Evolutionary conservation across 2,113 vertebrate species (phyloP).

Genomic region (Eudyptes chrysolophus): DNA sequence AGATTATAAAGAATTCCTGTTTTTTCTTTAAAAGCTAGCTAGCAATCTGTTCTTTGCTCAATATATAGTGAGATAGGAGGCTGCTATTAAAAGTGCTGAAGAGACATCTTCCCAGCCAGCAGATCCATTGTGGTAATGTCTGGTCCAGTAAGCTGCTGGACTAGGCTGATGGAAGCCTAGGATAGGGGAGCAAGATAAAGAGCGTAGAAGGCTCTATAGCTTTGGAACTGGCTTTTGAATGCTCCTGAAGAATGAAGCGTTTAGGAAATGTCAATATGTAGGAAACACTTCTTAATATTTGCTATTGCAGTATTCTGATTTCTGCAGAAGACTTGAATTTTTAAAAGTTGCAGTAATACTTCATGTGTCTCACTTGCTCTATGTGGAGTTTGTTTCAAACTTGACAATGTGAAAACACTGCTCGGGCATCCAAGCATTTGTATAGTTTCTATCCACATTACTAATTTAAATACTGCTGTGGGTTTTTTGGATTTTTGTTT

Average conservation of each 20-base stretch:
- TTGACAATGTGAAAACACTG: background rate
- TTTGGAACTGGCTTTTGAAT: background rate
- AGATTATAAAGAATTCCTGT: background rate
- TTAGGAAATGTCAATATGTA: background rate
- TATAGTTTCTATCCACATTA: accelerated
- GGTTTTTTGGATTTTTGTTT: background rate
- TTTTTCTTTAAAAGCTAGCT: background rate
- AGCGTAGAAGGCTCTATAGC: background rate
- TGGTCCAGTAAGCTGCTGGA: background rate
- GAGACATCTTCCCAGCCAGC: background rate
- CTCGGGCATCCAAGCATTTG: background rate
- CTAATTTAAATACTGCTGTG: background rate
- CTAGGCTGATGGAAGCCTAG: background rate
- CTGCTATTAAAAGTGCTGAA: background rate
- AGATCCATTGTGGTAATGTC: background rate
- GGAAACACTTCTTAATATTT: background rate
- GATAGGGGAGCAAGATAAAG: background rate
- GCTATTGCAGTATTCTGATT: background rate
- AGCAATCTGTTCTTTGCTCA: background rate
- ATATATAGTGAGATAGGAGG: background rate
- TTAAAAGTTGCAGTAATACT: background rate
- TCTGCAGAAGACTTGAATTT: background rate
- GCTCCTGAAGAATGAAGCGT: background rate
- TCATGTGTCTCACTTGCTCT: background rate
- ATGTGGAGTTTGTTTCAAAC: background rate